Percentiles rank a stretch among this genome's conserved stretches.
Conservation (phyloP, 2,797 vertebrate genomes). For the Intellagama lesueurii region DNA sequence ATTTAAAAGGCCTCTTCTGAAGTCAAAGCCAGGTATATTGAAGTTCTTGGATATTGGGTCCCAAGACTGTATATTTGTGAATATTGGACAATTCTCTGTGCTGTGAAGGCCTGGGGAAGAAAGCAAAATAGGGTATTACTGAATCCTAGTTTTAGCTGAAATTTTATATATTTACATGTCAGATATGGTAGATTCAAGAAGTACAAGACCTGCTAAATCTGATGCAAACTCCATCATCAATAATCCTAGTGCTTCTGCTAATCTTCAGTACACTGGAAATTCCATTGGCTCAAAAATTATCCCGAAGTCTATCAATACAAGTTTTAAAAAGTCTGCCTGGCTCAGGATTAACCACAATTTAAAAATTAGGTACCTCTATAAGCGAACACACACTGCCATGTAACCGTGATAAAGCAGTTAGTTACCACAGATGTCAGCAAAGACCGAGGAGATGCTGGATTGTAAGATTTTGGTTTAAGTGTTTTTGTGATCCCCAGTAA, state of each 20-base stretch:
- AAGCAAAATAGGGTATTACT: background rate
- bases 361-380: background rate
- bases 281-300: no score
- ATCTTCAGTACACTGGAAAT: no score
- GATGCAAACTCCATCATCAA: no score
- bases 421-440: background rate
- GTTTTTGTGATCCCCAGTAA: background rate
- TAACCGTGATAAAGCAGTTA: background rate
- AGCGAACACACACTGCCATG: background rate
- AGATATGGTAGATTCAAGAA: no score
- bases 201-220: no score
- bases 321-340: no score
- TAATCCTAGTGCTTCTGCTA: no score
- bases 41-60: background rate
- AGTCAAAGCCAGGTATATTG: conserved; percentile 85
- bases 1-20: conserved; percentile 88
- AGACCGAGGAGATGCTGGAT: background rate
- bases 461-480: background rate
- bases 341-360: no score
- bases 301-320: no score
- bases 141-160: background rate
- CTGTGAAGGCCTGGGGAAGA: conserved; percentile 11
- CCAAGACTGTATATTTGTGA: background rate
- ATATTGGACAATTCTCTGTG: background rate
- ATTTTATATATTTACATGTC: background rate